Evolutionary conservation across 2,797 vertebrate genomes (phyloP), one percentile per base, ranked within the genome.

Genomic region (Bradypus variegatus): DNA sequence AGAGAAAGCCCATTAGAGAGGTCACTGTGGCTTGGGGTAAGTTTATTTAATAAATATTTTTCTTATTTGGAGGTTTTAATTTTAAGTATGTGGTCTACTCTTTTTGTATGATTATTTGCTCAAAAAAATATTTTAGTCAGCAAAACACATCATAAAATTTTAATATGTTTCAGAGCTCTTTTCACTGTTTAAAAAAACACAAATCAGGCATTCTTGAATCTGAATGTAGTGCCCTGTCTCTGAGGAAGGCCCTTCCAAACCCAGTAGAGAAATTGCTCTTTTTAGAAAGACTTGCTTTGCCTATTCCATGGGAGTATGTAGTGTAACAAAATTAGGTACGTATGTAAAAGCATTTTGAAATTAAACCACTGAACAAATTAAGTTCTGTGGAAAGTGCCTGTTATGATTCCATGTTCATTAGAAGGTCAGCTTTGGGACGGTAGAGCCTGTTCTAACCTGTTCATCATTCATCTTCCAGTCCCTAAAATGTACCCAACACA

Each of bases 21-120:
- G 89, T 95, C 94, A 95, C 95, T 95, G 95, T 88, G 91, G 70
- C 94, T 96, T 94, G 67, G 89, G 94, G 65, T 85, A 78, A 94
- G 86, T 96, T 96, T 96, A 92, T 96, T 94, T 96, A 95, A 96
- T 95, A 97, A 97, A 97, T 95, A 48, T 95, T 95, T 97, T 92
- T 97, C 94, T 96, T 96, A 95, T 95, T 96, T 96, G 88, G 87
- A 96, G 87, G 90, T 94, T 96, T 96, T 95, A 79, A 82, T 96
- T 96, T 97, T 96, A 96, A 96, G 96, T 97, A 97, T 96, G 96
- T 95, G 97, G 96, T 97, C 95, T 97, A 92, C 82, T 72, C 95
- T 96, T 96, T 96, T 96, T 96, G 33, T 96, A 96, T 96, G 92
- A 96, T 96, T 96, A 96, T 97, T 96, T 97, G 48, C 89, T 96